Conservation (phyloP, 1,140 invertebrate genomes). For the Drosophila nigromelanica region DNA sequence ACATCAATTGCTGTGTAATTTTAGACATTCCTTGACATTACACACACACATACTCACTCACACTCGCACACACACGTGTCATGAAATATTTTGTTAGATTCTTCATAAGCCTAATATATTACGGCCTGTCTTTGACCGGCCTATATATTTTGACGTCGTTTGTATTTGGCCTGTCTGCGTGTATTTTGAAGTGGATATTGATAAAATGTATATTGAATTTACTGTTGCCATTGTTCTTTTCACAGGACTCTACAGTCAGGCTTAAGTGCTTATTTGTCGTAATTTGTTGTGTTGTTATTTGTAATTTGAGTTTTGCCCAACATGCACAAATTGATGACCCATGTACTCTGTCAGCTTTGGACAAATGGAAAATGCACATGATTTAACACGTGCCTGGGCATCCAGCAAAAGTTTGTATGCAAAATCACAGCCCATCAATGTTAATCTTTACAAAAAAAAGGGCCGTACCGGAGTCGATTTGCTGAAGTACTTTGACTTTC, state of each 20-base stretch:
- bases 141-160: conserved; percentile 10
- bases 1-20: conserved; percentile 76
- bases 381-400: conserved; percentile 25
- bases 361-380: conserved; percentile 21
- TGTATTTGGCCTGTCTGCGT: conserved; percentile 21
- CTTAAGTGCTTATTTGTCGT: conserved; percentile 72
- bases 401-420: neutral
- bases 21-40: conserved; percentile 56
- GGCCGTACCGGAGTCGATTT: conserved; percentile 6
- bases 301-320: conserved; percentile 34
- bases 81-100: conserved; percentile 61
- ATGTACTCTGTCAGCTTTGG: conserved; percentile 70
- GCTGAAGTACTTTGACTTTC: conserved; percentile 17
- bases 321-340: conserved; percentile 67
- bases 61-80: conserved; percentile 12
- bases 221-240: conserved; percentile 42
- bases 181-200: conserved; percentile 66
- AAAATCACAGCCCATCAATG: neutral
- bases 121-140: neutral
- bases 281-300: conserved; percentile 56
- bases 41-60: conserved; percentile 16
- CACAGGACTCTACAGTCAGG: conserved; percentile 31
- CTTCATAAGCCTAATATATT: conserved; percentile 50
- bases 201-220: conserved; percentile 77
- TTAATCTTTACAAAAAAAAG: conserved; percentile 22